phyloP scores from a whole-genome alignment of 1,140 invertebrate species.

The Stenopsyche tienmushanensis region DNA sequence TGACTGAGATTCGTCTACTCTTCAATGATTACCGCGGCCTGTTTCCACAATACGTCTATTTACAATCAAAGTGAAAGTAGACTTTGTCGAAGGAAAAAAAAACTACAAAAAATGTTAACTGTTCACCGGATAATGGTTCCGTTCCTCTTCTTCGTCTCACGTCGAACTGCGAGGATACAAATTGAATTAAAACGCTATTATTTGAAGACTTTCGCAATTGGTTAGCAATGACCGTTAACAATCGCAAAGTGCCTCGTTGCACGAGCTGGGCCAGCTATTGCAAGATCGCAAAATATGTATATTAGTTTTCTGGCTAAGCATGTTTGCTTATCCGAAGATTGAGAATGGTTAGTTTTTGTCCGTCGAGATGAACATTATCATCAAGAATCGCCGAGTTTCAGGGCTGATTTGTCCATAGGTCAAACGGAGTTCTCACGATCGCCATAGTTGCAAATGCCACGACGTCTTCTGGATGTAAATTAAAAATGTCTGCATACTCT shows the following conservation, averaged over 20 bases:
- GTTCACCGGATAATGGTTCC: not conserved
- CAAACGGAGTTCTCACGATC: not conserved
- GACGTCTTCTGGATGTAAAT: conserved; percentile 5
- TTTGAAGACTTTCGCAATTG: not conserved
- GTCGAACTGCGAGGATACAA: no score
- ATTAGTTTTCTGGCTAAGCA: not conserved
- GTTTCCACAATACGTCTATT: not conserved
- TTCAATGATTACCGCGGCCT: not conserved
- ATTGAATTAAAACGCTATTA: no score
- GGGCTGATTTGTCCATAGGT: not conserved
- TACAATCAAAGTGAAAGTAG: not conserved
- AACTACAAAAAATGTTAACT: not conserved
- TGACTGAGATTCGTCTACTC: not conserved
- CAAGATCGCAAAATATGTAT: no score
- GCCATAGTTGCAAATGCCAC: not conserved
- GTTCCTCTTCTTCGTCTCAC: not conserved
- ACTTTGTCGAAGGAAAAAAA: not conserved
- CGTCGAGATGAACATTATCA: not conserved
- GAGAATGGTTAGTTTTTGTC: not conserved
- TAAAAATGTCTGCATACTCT: no score
- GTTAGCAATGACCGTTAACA: not conserved
- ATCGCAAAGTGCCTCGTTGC: not conserved
- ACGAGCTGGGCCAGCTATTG: no score
- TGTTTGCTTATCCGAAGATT: not conserved
- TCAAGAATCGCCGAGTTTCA: not conserved